Evolutionary conservation across 2,888 invertebrate species (phyloP).

Genomic region (Drosophila niveifrons): DNA sequence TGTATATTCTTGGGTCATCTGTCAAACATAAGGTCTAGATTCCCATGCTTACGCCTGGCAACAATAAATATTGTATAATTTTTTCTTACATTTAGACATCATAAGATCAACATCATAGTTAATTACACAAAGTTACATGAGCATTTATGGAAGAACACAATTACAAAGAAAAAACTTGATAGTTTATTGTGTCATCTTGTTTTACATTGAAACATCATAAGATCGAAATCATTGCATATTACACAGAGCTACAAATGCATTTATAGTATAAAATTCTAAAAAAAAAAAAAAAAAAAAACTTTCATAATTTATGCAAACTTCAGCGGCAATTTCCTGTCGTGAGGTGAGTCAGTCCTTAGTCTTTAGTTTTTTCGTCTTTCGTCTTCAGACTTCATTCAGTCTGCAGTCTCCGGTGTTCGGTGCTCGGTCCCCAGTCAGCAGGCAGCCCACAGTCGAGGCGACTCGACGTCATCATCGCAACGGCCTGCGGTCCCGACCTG

Average conservation of each 20-base stretch:
- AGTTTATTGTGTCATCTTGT: conserved; percentile 44
- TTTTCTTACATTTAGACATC: conserved; percentile 5
- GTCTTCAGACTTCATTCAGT: conserved; percentile 28
- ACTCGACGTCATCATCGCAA: conserved; percentile 52
- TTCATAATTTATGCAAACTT: conserved; percentile 56
- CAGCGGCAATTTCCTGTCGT: conserved; percentile 54
- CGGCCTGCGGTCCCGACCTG: conserved; percentile 77
- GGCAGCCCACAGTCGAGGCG: conserved; percentile 41
- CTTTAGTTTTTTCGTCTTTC: conserved; percentile 22
- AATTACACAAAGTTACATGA: conserved; percentile 4
- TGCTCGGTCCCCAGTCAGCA: conserved; percentile 10
- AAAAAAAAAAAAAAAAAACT: conserved; percentile 9
- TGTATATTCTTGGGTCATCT: neutral
- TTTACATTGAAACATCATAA: conserved; percentile 1
- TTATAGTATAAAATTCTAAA: conserved; percentile 30
- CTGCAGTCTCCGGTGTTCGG: neutral
- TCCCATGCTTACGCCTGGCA: neutral
- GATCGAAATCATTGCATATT: conserved; percentile 1
- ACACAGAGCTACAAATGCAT: conserved; percentile 15
- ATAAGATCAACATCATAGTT: neutral
- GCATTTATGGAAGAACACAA: conserved; percentile 30
- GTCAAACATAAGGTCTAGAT: conserved; percentile 4
- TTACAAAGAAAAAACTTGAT: conserved; percentile 14
- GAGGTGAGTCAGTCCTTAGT: conserved; percentile 55
- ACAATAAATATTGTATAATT: neutral